Base-by-base conservation (phyloP, 2,797 vertebrate genomes). In the Anguilla megastoma region DNA sequence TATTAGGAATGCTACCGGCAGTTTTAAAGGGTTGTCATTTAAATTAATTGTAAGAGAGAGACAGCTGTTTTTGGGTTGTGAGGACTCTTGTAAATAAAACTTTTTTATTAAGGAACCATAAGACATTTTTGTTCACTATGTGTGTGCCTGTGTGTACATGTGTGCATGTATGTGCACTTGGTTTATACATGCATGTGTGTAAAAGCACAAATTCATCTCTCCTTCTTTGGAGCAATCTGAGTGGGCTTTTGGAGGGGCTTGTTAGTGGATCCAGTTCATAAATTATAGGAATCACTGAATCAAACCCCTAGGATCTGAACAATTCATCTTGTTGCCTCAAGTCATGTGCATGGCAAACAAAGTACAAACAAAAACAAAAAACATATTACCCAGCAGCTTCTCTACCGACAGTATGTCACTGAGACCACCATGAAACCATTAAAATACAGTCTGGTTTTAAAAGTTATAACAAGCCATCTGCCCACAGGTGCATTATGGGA, bases 401-500 rank as follows among this genome's bases (percentile, higher is more conserved):
- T 82, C 45, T 50, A 7, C 18, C 41, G 41, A 45, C 3, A 45
- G 41, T 21, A 45, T n/a, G 21, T 82, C 45, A 82, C 79, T n/a
- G 18, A 48, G 41, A 82, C 45, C 5, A 45, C 74, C 33, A 50
- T 82, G 24, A 82, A 82, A 82, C 21, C 8, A 82, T 48, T 50
- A 50, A 41, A 79, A 79, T 21, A 41, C 21, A 14, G 74, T 79
- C 33, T 79, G 6, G 14, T 79, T 45, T 79, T 45, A 79, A 79
- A 41, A 36, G 7, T 27, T 71, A 50, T 82, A 54, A 33, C 2
- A 36, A 58, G 27, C 30, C 54, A 33, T 36, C n/a, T 5, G 7
- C 27, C 50, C 86, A 24, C 63, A 91, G 90, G 85, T 92, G 93
- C 88, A 89, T 60, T 58, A 3, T 36, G 27, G 84, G 54, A 85